Evolutionary conservation across 2,797 vertebrate species (phyloP), one percentile per base, ranked within the genome.

Genomic region (Myoxocephalus aenaeus): DNA sequence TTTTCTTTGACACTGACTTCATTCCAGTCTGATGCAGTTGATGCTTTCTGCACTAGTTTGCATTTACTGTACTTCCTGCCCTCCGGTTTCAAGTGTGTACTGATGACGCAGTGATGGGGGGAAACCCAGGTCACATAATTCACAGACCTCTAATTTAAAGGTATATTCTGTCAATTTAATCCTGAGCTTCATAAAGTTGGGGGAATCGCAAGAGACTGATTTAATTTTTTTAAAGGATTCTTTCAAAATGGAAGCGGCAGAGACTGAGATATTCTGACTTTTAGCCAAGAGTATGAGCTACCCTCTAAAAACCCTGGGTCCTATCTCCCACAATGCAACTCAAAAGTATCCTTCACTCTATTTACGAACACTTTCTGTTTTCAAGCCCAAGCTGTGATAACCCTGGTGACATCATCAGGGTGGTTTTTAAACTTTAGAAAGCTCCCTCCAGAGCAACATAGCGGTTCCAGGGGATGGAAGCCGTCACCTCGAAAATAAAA

Each of bases 31-130:
- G 53, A 68, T 70, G 34, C 40, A 13, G 29, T 27, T 2, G 0
- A 36, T 53, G 64, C 46, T 73, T 74, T 59, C 73, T 85, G 59
- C 59, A 65, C 38, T 17, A 32, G 54, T 58, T 65, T 74, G 44
- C 34, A 48, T 82, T 69, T 66, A 64, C 50, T 54, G 22, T 70
- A 64, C 65, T 65, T 75, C 62, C 32, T 51, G 63, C 70, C 76
- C 67, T 70, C 5, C 15, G 66, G 70, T 75, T 77, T 54, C 34
- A 44, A 78, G 73, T 77, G 73, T 83, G 67, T 54, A 48, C 64
- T 62, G 73, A 77, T 73, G 73, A 68, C 64, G 25, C 65, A 46
- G 29, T 70, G 57, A 67, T 53, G n/a, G 36, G 57, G 53, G 72
- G 27, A 57, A 73, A 0, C 44, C 0, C 20, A 27, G 66, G 72